Conservation (phyloP, 2,888 invertebrate species). For the Agrilus cyanescens region DNA sequence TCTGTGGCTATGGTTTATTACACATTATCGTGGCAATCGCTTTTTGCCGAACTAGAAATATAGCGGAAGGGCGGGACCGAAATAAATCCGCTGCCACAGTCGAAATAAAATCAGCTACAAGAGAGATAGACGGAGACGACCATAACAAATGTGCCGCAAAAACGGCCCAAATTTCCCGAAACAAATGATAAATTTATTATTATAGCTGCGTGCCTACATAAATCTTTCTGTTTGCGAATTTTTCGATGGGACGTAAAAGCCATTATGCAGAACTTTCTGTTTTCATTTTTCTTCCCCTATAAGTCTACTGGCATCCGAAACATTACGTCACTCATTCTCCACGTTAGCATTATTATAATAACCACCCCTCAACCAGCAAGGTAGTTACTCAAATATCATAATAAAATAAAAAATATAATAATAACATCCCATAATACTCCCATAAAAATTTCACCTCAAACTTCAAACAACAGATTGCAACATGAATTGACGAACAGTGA, state of each 20-base stretch:
- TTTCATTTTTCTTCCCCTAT: no score
- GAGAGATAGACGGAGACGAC: slow-evolving; percentile 12
- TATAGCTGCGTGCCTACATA: slow-evolving; percentile 25
- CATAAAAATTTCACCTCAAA: no score
- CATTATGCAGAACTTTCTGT: not conserved
- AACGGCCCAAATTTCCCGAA: slow-evolving; percentile 30
- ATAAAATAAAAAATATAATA: no score
- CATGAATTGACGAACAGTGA: no score
- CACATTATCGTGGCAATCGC: slow-evolving; percentile 31
- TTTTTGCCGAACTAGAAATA: slow-evolving; percentile 27
- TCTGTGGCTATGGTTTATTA: slow-evolving; percentile 27
- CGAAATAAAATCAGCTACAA: slow-evolving; percentile 27
- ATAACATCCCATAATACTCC: no score
- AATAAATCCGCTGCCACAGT: slow-evolving; percentile 27
- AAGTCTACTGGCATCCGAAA: no score
- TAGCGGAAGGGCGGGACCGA: slow-evolving; percentile 27
- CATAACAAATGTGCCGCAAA: slow-evolving; percentile 33
- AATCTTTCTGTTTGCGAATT: slow-evolving; percentile 25
- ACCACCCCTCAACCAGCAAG: no score
- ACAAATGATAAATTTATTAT: slow-evolving; percentile 34
- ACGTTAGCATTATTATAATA: no score
- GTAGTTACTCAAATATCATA: no score
- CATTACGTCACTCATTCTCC: no score
- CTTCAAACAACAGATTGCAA: no score
- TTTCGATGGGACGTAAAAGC: slow-evolving; percentile 10